phyloP scores from a whole-genome alignment of 1,140 invertebrate genomes.

The Drosophila biarmipes region DNA sequence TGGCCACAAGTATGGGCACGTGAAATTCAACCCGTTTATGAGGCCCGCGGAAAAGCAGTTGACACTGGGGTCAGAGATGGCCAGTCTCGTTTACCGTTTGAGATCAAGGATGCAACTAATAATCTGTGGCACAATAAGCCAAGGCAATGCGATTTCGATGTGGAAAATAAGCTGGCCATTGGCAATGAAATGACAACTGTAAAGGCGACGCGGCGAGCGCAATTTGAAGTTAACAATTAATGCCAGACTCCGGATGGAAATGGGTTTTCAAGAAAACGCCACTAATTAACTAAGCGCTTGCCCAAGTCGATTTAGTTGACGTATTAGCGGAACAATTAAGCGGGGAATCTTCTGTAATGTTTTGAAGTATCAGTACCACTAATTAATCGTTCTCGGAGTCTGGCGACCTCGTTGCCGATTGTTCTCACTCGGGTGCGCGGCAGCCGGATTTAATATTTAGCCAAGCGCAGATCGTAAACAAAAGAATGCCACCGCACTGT shows the following conservation, averaged over 20 bases:
- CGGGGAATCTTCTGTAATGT: slow-evolving; percentile 9
- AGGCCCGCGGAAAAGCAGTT: slow-evolving; percentile 58
- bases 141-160: slow-evolving; percentile 23
- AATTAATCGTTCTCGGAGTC: slow-evolving; percentile 39
- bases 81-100: slow-evolving; percentile 50
- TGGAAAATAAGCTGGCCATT: slow-evolving; percentile 35
- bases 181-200: slow-evolving; percentile 47
- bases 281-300: slow-evolving; percentile 42
- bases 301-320: slow-evolving; percentile 36
- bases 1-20: slow-evolving; percentile 46
- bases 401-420: slow-evolving; percentile 40
- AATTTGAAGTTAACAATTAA: slow-evolving; percentile 41
- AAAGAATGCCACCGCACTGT: slow-evolving; percentile 39
- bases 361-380: slow-evolving; percentile 5
- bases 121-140: slow-evolving; percentile 49
- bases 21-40: slow-evolving; percentile 48
- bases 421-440: slow-evolving; percentile 39
- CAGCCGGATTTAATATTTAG: slow-evolving; percentile 29
- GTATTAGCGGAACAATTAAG: slow-evolving; percentile 43
- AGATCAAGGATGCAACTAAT: slow-evolving; percentile 71
- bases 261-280: slow-evolving; percentile 55
- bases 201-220: slow-evolving; percentile 16
- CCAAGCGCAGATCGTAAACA: slow-evolving; percentile 51
- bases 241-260: slow-evolving; percentile 15
- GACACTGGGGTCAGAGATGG: slow-evolving; percentile 41